Conservation (phyloP, 1,140 invertebrate species). For the Agrilus planipennis region DNA sequence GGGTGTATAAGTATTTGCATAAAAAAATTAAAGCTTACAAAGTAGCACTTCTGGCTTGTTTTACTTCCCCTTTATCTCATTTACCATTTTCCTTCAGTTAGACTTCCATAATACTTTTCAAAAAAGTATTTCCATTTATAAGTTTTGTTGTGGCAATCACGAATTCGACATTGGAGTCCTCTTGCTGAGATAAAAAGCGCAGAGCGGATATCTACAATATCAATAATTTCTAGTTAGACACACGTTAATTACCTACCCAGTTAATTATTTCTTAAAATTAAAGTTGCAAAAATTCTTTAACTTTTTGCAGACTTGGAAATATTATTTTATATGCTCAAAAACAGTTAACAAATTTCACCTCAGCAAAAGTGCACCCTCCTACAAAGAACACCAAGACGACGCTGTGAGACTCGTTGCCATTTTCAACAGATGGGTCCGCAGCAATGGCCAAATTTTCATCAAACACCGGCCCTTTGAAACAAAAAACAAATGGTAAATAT, state of each 20-base stretch:
- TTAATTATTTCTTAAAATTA: no score
- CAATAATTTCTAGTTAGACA: neutral
- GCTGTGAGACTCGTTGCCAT: conserved; percentile 49
- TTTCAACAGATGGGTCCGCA: conserved; percentile 6
- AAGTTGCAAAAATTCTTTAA: no score
- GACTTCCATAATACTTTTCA: conserved; percentile 61
- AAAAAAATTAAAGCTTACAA: no score
- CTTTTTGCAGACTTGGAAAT: no score
- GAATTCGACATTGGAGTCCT: conserved; percentile 86
- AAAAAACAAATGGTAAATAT: neutral
- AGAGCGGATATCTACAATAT: conserved; percentile 64
- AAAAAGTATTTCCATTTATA: conserved; percentile 79
- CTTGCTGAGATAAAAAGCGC: conserved; percentile 81
- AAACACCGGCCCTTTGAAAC: conserved; percentile 38
- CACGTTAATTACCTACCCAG: no score
- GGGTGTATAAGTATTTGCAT: no score
- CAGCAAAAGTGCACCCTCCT: conserved; percentile 92
- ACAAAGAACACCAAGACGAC: conserved; percentile 91
- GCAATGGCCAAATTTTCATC: conserved; percentile 41
- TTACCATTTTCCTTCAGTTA: conserved; percentile 7
- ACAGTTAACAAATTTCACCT: no score
- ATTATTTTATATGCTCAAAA: no score
- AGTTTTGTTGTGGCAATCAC: conserved; percentile 87
- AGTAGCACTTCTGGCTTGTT: no score
- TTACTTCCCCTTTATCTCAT: conserved; percentile 5